Evolutionary conservation across 2,888 invertebrate species (phyloP).

Genomic region (Luperina testacea): DNA sequence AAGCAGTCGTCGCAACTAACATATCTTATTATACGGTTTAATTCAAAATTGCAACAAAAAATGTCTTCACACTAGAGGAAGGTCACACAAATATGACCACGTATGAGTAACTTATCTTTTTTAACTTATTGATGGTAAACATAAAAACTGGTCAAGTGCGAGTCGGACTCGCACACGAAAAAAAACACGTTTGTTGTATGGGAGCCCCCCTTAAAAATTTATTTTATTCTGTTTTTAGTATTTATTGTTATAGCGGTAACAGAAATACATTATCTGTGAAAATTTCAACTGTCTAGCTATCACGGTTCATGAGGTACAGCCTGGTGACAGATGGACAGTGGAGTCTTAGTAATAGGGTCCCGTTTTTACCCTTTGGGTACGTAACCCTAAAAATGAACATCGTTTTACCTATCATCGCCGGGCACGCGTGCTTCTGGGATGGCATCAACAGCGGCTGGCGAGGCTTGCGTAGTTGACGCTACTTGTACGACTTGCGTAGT

Average conservation of each 20-base stretch:
- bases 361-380: too few relatives aligned
- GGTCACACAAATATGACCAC: not conserved
- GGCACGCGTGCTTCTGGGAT: slow-evolving; percentile 32
- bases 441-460: not conserved
- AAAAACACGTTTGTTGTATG: too few relatives aligned
- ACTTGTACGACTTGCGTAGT: slow-evolving; percentile 21
- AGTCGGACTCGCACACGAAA: too few relatives aligned
- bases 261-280: too few relatives aligned
- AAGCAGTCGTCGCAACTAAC: not conserved
- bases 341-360: too few relatives aligned
- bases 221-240: too few relatives aligned
- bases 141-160: not conserved
- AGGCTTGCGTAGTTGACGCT: not conserved
- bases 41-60: not conserved
- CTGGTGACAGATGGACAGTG: too few relatives aligned
- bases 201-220: too few relatives aligned
- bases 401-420: slow-evolving; percentile 15
- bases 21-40: not conserved
- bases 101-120: not conserved
- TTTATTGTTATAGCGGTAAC: too few relatives aligned
- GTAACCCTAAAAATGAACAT: not conserved
- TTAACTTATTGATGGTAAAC: not conserved
- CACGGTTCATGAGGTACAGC: too few relatives aligned
- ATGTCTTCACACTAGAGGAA: not conserved
- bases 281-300: too few relatives aligned